Evolutionary conservation across 2,797 vertebrate species (phyloP).

Genomic region (Dendrocincla fuliginosa): DNA sequence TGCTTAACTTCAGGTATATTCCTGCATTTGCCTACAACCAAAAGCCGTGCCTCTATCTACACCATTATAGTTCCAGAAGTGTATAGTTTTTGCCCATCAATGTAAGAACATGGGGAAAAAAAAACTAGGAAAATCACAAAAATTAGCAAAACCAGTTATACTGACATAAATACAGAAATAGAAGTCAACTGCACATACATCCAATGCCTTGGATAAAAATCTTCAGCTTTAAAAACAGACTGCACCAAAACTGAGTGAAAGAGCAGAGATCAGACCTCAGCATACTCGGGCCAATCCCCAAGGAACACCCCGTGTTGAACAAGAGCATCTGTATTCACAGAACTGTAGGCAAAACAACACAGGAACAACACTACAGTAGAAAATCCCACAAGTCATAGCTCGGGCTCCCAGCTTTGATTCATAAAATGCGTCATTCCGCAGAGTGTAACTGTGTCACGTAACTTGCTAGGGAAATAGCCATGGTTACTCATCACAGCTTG

Average conservation of each 20-base stretch:
- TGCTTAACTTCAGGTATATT: neutral
- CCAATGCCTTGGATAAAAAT: neutral
- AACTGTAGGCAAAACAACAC: neutral
- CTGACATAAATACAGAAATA: neutral
- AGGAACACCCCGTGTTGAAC: neutral
- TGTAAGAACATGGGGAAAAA: neutral
- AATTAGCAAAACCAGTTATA: neutral
- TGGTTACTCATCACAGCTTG: conserved; percentile 31
- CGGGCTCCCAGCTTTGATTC: conserved; percentile 34
- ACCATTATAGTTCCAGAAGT: neutral
- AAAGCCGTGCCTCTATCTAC: neutral
- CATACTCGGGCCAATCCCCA: neutral
- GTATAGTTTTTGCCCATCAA: neutral
- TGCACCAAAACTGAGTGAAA: neutral
- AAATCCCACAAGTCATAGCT: conserved; percentile 23
- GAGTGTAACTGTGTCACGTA: neutral
- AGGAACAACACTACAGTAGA: neutral
- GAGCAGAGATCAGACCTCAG: neutral
- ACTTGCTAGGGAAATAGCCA: conserved; percentile 25
- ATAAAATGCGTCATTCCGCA: conserved; percentile 5
- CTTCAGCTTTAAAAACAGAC: neutral
- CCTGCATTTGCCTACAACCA: neutral
- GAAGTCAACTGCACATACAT: neutral
- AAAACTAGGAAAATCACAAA: neutral
- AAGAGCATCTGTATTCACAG: neutral